Evolutionary conservation across 2,113 vertebrate species (phyloP).

Genomic region (Phyllopteryx taeniolatus): DNA sequence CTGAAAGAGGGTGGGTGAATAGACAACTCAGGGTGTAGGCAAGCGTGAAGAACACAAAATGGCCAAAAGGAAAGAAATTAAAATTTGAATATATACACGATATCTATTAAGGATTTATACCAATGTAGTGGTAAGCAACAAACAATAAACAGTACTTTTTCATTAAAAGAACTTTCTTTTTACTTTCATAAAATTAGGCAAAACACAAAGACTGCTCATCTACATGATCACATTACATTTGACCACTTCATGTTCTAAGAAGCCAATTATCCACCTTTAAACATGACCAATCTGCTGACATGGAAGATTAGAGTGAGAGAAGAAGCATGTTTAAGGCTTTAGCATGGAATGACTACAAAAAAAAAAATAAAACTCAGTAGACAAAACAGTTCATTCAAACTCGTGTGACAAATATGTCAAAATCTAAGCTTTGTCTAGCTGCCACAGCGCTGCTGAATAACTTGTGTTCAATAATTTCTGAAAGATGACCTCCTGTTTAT

Average conservation of each 20-base stretch:
- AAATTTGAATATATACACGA: constrained; percentile 85
- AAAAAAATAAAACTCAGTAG: constrained; percentile 84
- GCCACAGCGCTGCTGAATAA: constrained; percentile 96
- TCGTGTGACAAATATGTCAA: constrained; percentile 94
- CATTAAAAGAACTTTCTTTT: constrained; percentile 83
- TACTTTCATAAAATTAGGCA: constrained; percentile 87
- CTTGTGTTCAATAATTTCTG: constrained; percentile 71
- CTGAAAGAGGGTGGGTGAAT: constrained; percentile 95
- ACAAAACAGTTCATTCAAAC: constrained; percentile 96
- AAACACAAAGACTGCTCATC: constrained; percentile 74
- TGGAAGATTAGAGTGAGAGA: constrained; percentile 82
- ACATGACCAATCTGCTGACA: constrained; percentile 73
- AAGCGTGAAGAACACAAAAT: constrained; percentile 81
- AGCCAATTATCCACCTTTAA: constrained; percentile 79
- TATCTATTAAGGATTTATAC: constrained; percentile 98
- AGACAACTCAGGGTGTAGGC: constrained; percentile 89
- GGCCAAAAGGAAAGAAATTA: constrained; percentile 85
- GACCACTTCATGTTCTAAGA: constrained; percentile 82
- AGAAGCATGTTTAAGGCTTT: constrained; percentile 92
- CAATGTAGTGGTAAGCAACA: constrained; percentile 97
- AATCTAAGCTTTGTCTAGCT: constrained; percentile 97
- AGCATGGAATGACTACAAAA: constrained; percentile 99
- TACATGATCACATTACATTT: constrained; percentile 74
- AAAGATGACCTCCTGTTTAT: constrained; percentile 77
- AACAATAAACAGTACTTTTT: constrained; percentile 94